phyloP scores from a whole-genome alignment of 2,888 invertebrate genomes.

The Epinotia bilunana region DNA sequence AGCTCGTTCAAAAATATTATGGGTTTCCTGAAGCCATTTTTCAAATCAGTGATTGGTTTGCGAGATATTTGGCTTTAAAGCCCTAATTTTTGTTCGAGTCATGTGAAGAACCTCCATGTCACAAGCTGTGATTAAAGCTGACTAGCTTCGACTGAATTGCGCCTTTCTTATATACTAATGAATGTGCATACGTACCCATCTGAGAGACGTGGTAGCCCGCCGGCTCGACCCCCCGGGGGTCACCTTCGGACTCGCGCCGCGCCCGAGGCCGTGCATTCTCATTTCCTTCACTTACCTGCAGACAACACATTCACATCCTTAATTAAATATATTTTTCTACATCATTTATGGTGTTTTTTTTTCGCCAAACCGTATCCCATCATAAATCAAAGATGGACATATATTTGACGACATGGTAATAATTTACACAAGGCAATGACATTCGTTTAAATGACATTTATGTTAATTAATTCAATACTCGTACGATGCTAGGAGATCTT shows the following conservation, averaged over 20 bases:
- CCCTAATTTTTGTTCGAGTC: too few relatives aligned
- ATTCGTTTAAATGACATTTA: not conserved
- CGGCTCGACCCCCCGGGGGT: slow-evolving; percentile 34
- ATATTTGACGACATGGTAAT: not conserved
- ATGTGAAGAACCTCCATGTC: not conserved
- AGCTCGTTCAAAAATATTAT: too few relatives aligned
- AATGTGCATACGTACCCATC: slow-evolving; percentile 36
- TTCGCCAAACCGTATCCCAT: too few relatives aligned
- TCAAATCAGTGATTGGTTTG: too few relatives aligned
- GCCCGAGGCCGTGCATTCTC: slow-evolving; percentile 26
- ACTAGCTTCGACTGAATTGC: not conserved
- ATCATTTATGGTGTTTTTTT: not conserved
- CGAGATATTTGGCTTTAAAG: too few relatives aligned
- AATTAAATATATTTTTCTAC: not conserved
- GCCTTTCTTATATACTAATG: not conserved
- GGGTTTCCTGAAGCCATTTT: too few relatives aligned
- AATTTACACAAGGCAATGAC: not conserved
- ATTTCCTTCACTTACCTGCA: slow-evolving; percentile 67
- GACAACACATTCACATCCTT: slow-evolving; percentile 45
- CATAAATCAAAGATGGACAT: too few relatives aligned
- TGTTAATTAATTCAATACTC: slow-evolving; percentile 3
- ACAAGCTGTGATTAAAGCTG: not conserved
- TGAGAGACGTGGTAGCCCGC: slow-evolving; percentile 41
- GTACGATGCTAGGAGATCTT: not conserved
- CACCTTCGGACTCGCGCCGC: slow-evolving; percentile 30